A percentile compares a stretch with the other conserved stretches of the same genome.
Conservation (phyloP, 2,113 vertebrate species). For the Bambusicola thoracicus region DNA sequence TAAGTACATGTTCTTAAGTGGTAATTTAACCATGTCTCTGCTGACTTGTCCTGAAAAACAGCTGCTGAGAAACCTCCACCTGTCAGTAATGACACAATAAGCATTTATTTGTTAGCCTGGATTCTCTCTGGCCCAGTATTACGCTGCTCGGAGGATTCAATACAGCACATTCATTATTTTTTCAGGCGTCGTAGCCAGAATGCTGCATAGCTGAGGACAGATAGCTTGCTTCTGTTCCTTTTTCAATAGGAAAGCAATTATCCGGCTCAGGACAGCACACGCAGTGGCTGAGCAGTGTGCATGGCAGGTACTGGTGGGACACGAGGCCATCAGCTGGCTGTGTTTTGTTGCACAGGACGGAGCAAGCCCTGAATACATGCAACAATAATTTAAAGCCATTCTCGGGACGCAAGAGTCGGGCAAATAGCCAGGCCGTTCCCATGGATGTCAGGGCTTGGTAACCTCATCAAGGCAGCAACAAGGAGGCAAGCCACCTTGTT, state of each 20-base stretch:
- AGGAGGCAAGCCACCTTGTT: neutral
- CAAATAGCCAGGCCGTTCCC: neutral
- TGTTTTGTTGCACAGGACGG: neutral
- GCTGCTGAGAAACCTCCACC: neutral
- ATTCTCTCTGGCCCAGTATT: neutral
- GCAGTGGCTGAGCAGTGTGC: neutral
- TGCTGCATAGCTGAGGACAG: accelerated
- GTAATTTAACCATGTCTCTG: neutral
- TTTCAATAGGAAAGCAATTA: neutral
- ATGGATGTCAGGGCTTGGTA: neutral
- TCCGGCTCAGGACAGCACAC: neutral
- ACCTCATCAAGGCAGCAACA: neutral
- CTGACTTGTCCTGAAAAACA: neutral
- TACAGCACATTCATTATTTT: neutral
- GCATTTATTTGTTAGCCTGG: neutral
- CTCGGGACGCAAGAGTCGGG: neutral
- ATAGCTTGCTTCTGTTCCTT: neutral
- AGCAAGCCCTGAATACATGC: neutral
- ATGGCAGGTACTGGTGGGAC: neutral
- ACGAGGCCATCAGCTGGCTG: neutral
- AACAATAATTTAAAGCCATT: neutral
- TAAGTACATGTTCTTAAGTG: neutral
- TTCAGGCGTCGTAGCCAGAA: neutral
- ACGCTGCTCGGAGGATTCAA: neutral
- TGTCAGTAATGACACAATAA: neutral